Conservation (phyloP, 2,797 vertebrate genomes). For the Poliocrania exsul region DNA sequence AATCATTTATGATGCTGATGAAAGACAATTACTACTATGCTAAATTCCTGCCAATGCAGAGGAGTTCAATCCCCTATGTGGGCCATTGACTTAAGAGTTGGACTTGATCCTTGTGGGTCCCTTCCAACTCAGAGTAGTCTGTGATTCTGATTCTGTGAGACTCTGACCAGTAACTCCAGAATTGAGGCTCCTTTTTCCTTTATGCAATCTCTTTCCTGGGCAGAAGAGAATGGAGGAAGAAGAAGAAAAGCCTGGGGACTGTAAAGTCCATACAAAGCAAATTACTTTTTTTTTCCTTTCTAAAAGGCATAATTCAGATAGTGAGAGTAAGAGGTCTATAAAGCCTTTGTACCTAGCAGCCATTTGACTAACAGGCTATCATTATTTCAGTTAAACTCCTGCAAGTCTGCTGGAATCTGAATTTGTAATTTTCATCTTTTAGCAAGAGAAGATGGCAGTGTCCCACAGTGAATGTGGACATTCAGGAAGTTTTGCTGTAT, state of each 20-base stretch:
- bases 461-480: not conserved
- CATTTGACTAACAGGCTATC: not conserved
- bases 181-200: not conserved
- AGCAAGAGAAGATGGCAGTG: not conserved
- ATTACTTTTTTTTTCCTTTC: not conserved
- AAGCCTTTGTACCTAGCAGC: conserved; percentile 12
- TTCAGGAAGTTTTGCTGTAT: not conserved
- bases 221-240: not conserved
- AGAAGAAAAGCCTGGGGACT: not conserved
- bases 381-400: conserved; percentile 17
- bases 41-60: not conserved
- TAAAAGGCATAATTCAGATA: not conserved
- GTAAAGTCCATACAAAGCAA: not conserved
- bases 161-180: not conserved
- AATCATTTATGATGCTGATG: not conserved
- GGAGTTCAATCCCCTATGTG: no score
- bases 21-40: not conserved
- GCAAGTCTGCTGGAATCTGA: not conserved
- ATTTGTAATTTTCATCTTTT: conserved; percentile 13
- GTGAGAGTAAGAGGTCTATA: not conserved
- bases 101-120: no score
- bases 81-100: no score
- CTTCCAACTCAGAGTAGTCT: no score
- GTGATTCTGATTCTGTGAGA: not conserved
- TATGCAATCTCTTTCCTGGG: not conserved